Base-by-base conservation (phyloP, 2,888 invertebrate genomes). In the Agrilus biguttatus region DNA sequence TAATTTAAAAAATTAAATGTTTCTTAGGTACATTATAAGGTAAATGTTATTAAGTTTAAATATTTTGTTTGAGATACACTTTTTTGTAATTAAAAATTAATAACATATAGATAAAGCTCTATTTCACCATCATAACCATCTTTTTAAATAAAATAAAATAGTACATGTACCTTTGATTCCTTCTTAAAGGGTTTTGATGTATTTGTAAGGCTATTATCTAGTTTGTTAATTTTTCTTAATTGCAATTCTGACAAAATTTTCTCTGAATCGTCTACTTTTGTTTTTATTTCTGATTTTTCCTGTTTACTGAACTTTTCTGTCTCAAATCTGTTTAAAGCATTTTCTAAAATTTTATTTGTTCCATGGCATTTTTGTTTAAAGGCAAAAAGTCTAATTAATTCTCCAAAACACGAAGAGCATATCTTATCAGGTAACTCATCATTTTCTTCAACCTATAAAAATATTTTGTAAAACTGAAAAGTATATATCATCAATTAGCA, bases 351-450 rank as follows among this genome's bases (percentile, higher is more conserved):
- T 40, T 40, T 13, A 33, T 21, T 23, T 17, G 14, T 19, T 34
- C 12, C 10, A 28, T 46, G 41, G 14, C 45, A 48, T 43, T 48
- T 48, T 36, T 41, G 38, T 17, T 43, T 40, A 41, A 47, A 47
- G 5, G 36, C 36, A 17, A 44, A 40, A 23, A 37, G 14, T 41
- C 39, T 37, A 8, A 47, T 43, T 28, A 47, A 34, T n/a, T 45
- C 44, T 5, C 33, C 14, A 37, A 45, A 39, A 38, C 47, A 47
- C 13, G 23, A 40, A 12, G 33, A 14, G 40, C 48, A 48, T 17
- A 48, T 48, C 23, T 45, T 43, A 37, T 48, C 41, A 8, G 48
- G 48, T 21, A 48, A 39, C 23, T 37, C 13, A 35, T 48, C 45
- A 13, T 45, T 37, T 33, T 39, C 36, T 8, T 40, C 14, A 12